These are phyloP conservation scores for Leucoma salicis DNA, from an alignment of 2,888 invertebrate genomes.

Conservation along the genomic window DNA sequence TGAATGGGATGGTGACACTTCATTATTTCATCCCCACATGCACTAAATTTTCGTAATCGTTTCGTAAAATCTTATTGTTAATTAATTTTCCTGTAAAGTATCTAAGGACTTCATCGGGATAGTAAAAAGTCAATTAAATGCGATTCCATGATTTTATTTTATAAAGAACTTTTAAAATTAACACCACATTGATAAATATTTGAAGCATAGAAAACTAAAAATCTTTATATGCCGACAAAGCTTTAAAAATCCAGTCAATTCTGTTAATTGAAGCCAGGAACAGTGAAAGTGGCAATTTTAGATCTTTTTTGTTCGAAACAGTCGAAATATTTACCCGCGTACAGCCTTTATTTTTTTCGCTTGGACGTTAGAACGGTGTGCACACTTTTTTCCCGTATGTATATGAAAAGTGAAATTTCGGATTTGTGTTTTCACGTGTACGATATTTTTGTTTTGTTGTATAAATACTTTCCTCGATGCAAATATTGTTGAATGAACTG, in stretches of 20 bases:
- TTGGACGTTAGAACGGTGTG: constrained; percentile 34
- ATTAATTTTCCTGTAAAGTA: too few relatives aligned
- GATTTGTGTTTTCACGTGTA: not conserved
- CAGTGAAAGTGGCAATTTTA: constrained; percentile 25
- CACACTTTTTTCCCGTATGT: not conserved
- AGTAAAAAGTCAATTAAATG: too few relatives aligned
- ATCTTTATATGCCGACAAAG: too few relatives aligned
- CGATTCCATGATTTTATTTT: too few relatives aligned
- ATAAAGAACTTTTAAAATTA: too few relatives aligned
- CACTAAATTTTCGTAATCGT: too few relatives aligned
- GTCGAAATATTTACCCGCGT: constrained; percentile 32
- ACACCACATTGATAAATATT: not conserved
- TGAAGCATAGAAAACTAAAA: constrained; percentile 23
- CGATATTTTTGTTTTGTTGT: not conserved
- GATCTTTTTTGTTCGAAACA: constrained; percentile 18
- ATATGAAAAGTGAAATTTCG: not conserved
- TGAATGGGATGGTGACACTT: too few relatives aligned
- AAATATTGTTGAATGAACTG: not conserved
- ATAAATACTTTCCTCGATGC: not conserved
- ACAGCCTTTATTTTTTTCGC: constrained; percentile 28
- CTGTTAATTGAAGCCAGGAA: constrained; percentile 33
- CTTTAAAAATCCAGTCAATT: constrained; percentile 22
- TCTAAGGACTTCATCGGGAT: too few relatives aligned
- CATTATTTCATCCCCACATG: too few relatives aligned
- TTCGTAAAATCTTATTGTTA: too few relatives aligned